These are phyloP conservation scores for Mesoligia furuncula DNA, from an alignment of 2,888 invertebrate species.

Conservation along the genomic window DNA sequence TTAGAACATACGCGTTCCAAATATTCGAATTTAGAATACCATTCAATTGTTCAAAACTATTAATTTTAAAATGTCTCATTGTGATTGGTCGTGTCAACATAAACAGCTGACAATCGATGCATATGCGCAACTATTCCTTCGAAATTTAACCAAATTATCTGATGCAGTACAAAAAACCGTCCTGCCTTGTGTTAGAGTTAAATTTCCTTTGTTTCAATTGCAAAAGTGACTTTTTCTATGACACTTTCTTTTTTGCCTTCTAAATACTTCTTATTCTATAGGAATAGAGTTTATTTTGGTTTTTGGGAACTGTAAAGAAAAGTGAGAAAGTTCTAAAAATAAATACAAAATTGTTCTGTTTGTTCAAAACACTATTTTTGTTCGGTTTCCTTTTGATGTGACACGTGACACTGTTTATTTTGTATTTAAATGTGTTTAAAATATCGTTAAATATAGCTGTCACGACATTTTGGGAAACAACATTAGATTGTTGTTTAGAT, in stretches of 20 bases:
- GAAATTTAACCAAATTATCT: conserved; percentile 25
- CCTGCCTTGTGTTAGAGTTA: not conserved
- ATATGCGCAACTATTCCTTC: conserved; percentile 60
- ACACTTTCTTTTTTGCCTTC: conserved; percentile 8
- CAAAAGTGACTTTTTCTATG: not conserved
- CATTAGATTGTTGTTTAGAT: conserved; percentile 51
- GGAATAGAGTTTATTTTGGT: conserved; percentile 36
- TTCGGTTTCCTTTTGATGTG: conserved; percentile 75
- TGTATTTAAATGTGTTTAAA: conserved; percentile 71
- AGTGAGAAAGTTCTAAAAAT: conserved; percentile 58
- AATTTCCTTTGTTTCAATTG: conserved; percentile 21
- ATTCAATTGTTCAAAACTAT: conserved; percentile 51
- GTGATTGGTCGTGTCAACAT: conserved; percentile 65
- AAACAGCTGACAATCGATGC: conserved; percentile 68
- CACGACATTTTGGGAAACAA: conserved; percentile 64
- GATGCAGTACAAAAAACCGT: conserved; percentile 25
- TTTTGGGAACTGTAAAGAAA: not conserved
- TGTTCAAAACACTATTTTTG: conserved; percentile 72
- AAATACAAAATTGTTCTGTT: conserved; percentile 66
- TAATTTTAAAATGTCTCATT: conserved; percentile 55
- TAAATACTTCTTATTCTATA: not conserved
- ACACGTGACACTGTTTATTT: conserved; percentile 73
- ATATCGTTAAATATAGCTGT: conserved; percentile 69
- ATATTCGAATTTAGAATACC: conserved; percentile 45
- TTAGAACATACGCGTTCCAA: conserved; percentile 32